Base-by-base conservation (phyloP, 2,113 vertebrate species). In the Percopsis transmontana region DNA sequence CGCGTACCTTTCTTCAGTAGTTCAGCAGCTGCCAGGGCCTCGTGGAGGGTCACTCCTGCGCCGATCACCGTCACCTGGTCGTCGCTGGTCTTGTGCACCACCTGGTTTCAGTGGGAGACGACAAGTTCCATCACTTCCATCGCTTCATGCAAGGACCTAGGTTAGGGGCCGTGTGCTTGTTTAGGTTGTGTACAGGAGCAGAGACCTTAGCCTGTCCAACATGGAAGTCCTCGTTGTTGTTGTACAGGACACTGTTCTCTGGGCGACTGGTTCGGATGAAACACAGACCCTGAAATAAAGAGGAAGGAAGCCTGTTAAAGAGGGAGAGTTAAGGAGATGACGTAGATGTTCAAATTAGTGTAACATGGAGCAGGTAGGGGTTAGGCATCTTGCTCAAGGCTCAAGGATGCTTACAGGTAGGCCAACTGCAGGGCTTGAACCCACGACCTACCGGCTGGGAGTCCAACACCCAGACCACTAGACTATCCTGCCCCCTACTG, bases 241-340 rank as follows among this genome's bases (percentile, higher is more conserved):
- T 95, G 74, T 98, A 98, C 85, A 98, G 93, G 68, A 96, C 84
- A 48, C 90, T 83, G 19, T 92, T 97, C 85, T 98, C 96, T 39
- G 95, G 96, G 82, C 95, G 95, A 89, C 95, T 96, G 12, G 96
- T 98, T 76, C 96, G 92, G 85, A 98, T 96, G 85, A 96, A 98
- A 80, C 96, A 98, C 86, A 98, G 88, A 74, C 96, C 96, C 97
- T 98, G 59, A 55, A 78, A 76, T 11, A 39, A 39, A 71, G 7
- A 57, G 11, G 51, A 58, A 7, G 63, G 62, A 58, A 5, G 11
- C 56, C 33, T 0, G 4, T 42, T 12, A 42, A 47, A 13, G 1
- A 41, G 12, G 40, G 39, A 40, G 6, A 8, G 6, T 40, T 5
- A 40, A 40, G 39, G 6, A 40, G 39, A 40, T 2, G 1, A 40